These are phyloP conservation scores for Sciaenops ocellatus DNA, from an alignment of 2,797 vertebrate genomes.

Conservation along the genomic window DNA sequence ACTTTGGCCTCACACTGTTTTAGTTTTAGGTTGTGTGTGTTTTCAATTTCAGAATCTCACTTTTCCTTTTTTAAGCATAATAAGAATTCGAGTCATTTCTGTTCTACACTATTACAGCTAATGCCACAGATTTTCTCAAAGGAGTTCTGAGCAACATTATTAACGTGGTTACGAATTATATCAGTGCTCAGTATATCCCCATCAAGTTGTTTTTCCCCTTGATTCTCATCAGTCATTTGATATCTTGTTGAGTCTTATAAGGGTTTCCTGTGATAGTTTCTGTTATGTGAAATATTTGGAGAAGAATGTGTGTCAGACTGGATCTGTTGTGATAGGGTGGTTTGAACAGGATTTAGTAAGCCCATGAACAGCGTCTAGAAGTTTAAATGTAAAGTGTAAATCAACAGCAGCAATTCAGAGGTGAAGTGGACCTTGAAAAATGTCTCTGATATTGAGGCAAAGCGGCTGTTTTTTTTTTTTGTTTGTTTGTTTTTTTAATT, in stretches of 20 bases:
- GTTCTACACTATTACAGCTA: no score
- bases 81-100: background rate
- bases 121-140: background rate
- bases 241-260: background rate
- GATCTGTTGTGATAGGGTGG: background rate
- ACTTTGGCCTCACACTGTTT: background rate
- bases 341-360: background rate
- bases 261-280: background rate
- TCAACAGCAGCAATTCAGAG: background rate
- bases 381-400: background rate
- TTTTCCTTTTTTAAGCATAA: background rate
- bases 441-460: background rate
- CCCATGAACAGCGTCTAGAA: no score
- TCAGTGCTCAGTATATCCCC: background rate
- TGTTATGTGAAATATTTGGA: background rate
- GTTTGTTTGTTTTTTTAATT: no score
- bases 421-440: background rate
- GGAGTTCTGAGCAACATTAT: background rate
- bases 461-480: background rate
- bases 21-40: background rate
- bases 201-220: background rate
- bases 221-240: background rate
- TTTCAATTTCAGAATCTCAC: background rate
- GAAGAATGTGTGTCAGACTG: background rate
- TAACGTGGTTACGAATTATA: background rate